phyloP scores from a whole-genome alignment of 2,113 vertebrate species.

The Callionymus lyra region DNA sequence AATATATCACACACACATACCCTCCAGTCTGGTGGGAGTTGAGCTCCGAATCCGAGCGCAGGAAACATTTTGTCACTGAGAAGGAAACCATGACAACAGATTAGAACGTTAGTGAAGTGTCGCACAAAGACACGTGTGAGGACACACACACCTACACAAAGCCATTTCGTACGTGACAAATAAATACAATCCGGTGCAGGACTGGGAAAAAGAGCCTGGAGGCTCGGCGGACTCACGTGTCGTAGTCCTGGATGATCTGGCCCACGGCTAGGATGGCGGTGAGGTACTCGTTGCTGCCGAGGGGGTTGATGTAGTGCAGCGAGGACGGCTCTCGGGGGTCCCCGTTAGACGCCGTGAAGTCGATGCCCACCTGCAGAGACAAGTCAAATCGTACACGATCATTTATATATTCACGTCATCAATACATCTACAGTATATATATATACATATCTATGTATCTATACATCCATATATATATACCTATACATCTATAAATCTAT shows the following conservation, averaged over 20 bases:
- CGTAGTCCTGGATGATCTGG: slow-evolving; percentile 98
- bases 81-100: slow-evolving; percentile 57
- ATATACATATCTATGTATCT: no score
- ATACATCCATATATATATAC: no score
- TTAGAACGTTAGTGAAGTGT: slow-evolving; percentile 30
- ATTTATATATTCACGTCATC: no score
- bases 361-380: slow-evolving; percentile 83
- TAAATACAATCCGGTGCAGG: no score
- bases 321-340: slow-evolving; percentile 89
- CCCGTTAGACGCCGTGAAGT: slow-evolving; percentile 97
- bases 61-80: slow-evolving; percentile 97
- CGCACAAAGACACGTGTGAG: slow-evolving; percentile 7
- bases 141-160: no score
- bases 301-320: slow-evolving; percentile 91
- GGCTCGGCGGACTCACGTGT: slow-evolving; percentile 90
- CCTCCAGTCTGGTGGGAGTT: slow-evolving; percentile 98
- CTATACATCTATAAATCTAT: no score
- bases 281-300: slow-evolving; percentile 93
- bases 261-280: slow-evolving; percentile 93
- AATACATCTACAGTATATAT: no score
- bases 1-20: slow-evolving; percentile 56
- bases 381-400: no score
- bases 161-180: no score
- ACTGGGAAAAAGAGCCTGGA: no score
- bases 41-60: slow-evolving; percentile 92